A percentile compares a stretch with the other conserved stretches of the same genome.
Evolutionary conservation across 2,797 vertebrate genomes (phyloP).

Genomic region (Helicolenus hilgendorfi): DNA sequence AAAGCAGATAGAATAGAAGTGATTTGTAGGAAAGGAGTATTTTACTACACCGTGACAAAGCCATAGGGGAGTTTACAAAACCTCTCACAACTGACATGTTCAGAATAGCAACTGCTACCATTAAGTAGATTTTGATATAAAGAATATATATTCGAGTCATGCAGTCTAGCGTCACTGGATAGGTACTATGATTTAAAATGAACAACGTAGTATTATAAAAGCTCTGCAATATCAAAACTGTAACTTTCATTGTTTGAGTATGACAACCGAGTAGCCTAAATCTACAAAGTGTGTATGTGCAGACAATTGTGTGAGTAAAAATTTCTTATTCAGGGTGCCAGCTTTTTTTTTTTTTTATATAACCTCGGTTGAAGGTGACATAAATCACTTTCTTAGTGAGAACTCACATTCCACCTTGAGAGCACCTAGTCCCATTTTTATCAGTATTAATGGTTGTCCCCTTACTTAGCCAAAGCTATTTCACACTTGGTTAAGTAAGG

Average conservation of each 20-base stretch:
- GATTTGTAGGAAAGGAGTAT: neutral
- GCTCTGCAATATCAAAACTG: neutral
- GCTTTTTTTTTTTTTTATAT: conserved; percentile 61
- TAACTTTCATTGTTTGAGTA: neutral
- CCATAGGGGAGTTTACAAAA: neutral
- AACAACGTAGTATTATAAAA: neutral
- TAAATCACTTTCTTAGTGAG: conserved; percentile 90
- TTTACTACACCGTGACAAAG: neutral
- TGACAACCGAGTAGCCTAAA: conserved; percentile 1
- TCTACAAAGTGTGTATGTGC: conserved; percentile 1
- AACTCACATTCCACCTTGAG: conserved; percentile 92
- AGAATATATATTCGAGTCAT: neutral
- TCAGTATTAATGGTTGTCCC: conserved; percentile 93
- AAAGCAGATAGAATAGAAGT: neutral
- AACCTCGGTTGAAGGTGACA: conserved; percentile 89
- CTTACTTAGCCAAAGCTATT: conserved; percentile 93
- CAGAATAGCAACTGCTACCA: neutral
- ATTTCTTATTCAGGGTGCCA: conserved; percentile 60
- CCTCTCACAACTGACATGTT: neutral
- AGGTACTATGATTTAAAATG: neutral
- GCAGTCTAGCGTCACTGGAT: neutral
- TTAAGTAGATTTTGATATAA: neutral
- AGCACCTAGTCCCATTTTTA: conserved; percentile 88
- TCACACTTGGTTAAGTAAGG: conserved; percentile 92
- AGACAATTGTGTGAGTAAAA: neutral